Base-by-base conservation (phyloP, 2,888 invertebrate species). In the Biston betularia region DNA sequence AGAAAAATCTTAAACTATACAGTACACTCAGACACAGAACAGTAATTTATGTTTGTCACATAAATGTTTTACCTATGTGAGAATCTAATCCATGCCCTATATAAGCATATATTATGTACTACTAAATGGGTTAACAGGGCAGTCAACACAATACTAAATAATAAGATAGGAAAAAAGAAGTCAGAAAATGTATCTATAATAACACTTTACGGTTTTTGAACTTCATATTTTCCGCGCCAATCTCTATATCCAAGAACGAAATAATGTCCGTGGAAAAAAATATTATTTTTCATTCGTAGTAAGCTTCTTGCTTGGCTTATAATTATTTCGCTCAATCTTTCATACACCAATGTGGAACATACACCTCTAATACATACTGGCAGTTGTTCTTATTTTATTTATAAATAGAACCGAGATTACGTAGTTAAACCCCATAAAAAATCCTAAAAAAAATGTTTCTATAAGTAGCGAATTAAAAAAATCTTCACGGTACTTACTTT, bases 271-370 rank as follows among this genome's bases (percentile, higher is more conserved):
- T 64, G 63, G 63, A n/a, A 61, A 74, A 72, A 74, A 70, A 71
- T n/a, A 59, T 73, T 72, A 68, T 72, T 75, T 74, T 76, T 67
- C 75, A 69, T 71, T 69, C 65, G 56, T 46, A 59, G 58, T 63
- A 63, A 45, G 34, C 56, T 45, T 68, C 63, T 64, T 56, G 57
- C 35, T 63, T 46, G 59, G 34, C 60, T 53, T 33, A 70, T 60
- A 69, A 65, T 77, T 75, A 74, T 76, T 77, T 78, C 71, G 71
- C 73, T 80, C 74, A 73, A 75, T 75, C 74, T 79, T 65, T 73
- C 72, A 78, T 74, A 78, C 80, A 77, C 73, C 73, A 73, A 68
- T 70, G 68, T 68, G 71, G 71, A 75, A 74, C 71, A 68, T 57
- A 73, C 63, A 53, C 44, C 35, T 15, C 45, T 40, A 38, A 35